Evolutionary conservation across 2,888 invertebrate species (phyloP).

Genomic region (Helicoverpa assulta): DNA sequence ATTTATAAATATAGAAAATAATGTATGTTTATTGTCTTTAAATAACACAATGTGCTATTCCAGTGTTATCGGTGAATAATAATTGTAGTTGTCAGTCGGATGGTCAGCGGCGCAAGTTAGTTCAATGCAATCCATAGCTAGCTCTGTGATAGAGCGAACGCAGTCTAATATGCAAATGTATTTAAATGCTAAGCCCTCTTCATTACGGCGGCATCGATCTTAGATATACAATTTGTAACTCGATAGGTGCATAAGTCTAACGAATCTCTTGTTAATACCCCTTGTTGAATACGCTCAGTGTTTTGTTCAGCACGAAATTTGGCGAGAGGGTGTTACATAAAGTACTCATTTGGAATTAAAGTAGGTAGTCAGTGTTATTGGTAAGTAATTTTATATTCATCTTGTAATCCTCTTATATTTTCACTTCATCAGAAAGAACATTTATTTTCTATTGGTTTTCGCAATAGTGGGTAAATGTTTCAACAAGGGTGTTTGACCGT

Average conservation of each 20-base stretch:
- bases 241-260: slow-evolving; percentile 85
- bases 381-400: neutral
- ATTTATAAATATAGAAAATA: neutral
- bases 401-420: no score
- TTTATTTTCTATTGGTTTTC: no score
- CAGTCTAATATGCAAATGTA: slow-evolving; percentile 90
- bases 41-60: slow-evolving; percentile 27
- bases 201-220: slow-evolving; percentile 90
- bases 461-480: no score
- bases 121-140: slow-evolving; percentile 33
- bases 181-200: slow-evolving; percentile 90
- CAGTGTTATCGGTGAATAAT: slow-evolving; percentile 32
- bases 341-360: slow-evolving; percentile 1
- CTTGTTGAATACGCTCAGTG: slow-evolving; percentile 57
- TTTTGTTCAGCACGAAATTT: slow-evolving; percentile 36
- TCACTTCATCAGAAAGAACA: no score
- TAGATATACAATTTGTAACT: slow-evolving; percentile 90
- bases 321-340: slow-evolving; percentile 1
- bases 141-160: slow-evolving; percentile 75
- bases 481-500: no score
- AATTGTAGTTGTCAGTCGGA: slow-evolving; percentile 47
- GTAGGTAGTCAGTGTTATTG: neutral
- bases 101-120: slow-evolving; percentile 55
- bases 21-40: neutral
- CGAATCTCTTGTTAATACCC: slow-evolving; percentile 80